These are phyloP conservation scores for Perca flavescens DNA, from an alignment of 2,113 vertebrate species.

Conservation along the genomic window DNA sequence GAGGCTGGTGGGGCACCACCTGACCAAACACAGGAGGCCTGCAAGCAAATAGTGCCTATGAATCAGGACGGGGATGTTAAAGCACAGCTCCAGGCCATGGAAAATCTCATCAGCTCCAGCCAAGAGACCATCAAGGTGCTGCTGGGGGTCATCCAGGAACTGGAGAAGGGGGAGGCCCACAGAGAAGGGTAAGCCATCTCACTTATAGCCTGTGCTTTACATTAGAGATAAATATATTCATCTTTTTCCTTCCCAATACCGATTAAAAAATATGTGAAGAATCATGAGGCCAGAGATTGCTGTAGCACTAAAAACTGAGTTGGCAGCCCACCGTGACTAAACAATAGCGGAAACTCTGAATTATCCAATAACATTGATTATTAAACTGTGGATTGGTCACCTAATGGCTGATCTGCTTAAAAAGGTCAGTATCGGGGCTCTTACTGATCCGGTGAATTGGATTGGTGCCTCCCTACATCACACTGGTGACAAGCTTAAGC, in stretches of 20 bases:
- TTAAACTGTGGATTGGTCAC: not conserved
- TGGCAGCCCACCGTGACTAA: not conserved
- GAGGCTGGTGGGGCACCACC: slow-evolving; percentile 64
- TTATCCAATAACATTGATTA: not conserved
- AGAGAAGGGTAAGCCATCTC: slow-evolving; percentile 93
- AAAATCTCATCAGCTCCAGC: slow-evolving; percentile 97
- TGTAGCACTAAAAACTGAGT: not conserved
- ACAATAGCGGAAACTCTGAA: not conserved
- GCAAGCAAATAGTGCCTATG: slow-evolving; percentile 96
- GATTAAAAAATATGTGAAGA: not conserved
- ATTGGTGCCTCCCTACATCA: not conserved
- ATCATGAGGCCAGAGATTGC: slow-evolving; percentile 3
- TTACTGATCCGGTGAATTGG: not conserved
- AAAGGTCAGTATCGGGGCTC: not conserved
- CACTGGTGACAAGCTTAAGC: not conserved
- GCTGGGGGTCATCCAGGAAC: slow-evolving; percentile 97
- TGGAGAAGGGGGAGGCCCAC: slow-evolving; percentile 98
- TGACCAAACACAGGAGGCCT: slow-evolving; percentile 81
- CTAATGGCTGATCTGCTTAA: not conserved
- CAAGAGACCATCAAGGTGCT: slow-evolving; percentile 99
- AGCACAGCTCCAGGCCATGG: slow-evolving; percentile 99
- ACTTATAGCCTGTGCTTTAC: not conserved
- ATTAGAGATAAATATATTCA: not conserved
- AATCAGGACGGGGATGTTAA: slow-evolving; percentile 95
- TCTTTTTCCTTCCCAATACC: not conserved